Evolutionary conservation across 1,140 invertebrate species (phyloP).

Genomic region (Zeugodacus cucurbitae): DNA sequence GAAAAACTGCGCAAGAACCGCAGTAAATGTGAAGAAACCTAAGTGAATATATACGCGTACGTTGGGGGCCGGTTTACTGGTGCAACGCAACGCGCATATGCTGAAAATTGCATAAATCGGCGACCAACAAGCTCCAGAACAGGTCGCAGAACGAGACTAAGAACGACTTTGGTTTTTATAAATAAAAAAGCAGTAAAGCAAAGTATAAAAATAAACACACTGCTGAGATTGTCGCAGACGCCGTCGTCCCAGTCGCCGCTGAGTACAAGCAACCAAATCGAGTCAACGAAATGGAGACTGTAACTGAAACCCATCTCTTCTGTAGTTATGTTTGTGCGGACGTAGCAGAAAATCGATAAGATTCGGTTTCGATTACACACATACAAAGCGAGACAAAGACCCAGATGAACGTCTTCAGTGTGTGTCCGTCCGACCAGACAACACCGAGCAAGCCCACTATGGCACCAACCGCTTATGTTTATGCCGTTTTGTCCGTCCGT

Average conservation of each 20-base stretch:
- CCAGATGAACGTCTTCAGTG: neutral
- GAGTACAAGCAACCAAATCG: neutral
- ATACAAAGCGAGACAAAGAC: neutral
- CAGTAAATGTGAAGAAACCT: neutral
- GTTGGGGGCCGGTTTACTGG: constrained; percentile 14
- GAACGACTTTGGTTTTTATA: neutral
- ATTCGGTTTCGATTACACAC: constrained; percentile 25
- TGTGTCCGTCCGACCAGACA: neutral
- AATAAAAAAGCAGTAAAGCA: neutral
- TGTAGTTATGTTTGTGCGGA: neutral
- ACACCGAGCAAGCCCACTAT: neutral
- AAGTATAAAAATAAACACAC: neutral
- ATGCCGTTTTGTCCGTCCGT: neutral
- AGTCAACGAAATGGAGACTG: neutral
- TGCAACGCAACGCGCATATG: neutral
- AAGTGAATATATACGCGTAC: neutral
- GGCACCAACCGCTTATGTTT: neutral
- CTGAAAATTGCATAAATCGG: neutral
- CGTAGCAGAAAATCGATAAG: constrained; percentile 29
- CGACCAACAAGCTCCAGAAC: neutral
- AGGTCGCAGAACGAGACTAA: neutral
- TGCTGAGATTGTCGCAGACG: neutral
- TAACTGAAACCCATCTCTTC: neutral
- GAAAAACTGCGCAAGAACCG: neutral
- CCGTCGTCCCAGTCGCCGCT: neutral